Conservation (phyloP, 2,113 vertebrate species). For the Coturnix japonica region DNA sequence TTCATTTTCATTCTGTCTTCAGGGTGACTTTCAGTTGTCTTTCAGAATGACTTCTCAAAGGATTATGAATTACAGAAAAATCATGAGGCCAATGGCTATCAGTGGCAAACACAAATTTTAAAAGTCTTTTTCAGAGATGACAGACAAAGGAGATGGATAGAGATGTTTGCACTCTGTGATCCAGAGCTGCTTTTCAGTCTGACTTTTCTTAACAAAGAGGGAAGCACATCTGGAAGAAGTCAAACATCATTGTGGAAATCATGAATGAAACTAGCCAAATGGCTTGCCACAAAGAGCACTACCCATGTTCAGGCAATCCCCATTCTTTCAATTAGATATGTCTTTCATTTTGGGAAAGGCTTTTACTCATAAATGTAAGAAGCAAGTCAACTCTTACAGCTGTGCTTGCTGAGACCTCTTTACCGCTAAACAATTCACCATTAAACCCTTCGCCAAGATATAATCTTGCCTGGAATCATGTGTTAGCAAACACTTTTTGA, state of each 20-base stretch:
- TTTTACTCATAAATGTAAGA: conserved; percentile 43
- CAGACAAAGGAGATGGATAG: neutral
- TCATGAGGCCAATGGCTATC: neutral
- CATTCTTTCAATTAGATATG: conserved; percentile 20
- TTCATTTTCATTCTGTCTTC: neutral
- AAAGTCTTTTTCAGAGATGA: neutral
- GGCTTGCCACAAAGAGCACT: neutral
- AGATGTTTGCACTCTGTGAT: neutral
- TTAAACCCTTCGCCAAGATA: neutral
- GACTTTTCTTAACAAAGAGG: neutral
- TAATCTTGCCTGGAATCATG: neutral
- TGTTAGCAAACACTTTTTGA: neutral
- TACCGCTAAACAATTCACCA: conserved; percentile 36
- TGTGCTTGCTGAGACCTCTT: neutral
- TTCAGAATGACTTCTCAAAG: neutral
- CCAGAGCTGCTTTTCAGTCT: conserved; percentile 21
- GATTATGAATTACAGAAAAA: neutral
- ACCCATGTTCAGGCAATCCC: neutral
- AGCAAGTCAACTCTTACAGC: conserved; percentile 33
- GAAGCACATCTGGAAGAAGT: conserved; percentile 18
- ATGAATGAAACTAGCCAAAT: conserved; percentile 15
- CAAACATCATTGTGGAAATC: neutral
- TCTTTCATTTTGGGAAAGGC: conserved; percentile 29
- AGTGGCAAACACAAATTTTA: neutral
- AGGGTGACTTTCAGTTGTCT: neutral